Evolutionary conservation across 2,797 vertebrate genomes (phyloP), one percentile per base, ranked within the genome.

Genomic region (Crax fasciolata): DNA sequence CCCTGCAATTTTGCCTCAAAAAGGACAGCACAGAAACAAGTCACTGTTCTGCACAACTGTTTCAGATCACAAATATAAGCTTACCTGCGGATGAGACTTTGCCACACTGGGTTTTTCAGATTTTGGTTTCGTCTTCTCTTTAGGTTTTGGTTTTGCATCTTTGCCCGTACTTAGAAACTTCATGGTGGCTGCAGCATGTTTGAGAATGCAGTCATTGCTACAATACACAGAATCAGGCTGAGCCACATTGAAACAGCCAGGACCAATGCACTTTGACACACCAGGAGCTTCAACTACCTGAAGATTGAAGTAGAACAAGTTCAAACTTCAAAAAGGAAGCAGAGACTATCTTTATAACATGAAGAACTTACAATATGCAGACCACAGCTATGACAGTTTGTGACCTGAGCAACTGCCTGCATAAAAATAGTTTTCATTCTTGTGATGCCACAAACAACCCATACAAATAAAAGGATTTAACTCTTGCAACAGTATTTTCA

Each of bases 141-240:
- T 98, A 30, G 96, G 96, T 89, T 98, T 98, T n/a, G 97, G 95
- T 88, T 98, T 99, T 39, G 97, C 83, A 38, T 98, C 98, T 97
- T 99, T 99, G 83, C 98, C 97, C 41, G 97, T 98, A 55, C 98
- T 98, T 32, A 99, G 94, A 58, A 98, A 98, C 97, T 98, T 99
- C 99, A 99, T 99, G 5, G 99, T 98, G 66, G 98, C 97, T 2
- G 99, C 99, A 28, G 99, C 99, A 0, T 99, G 99, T 88, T 98
- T 99, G 65, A 99, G 98, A 83, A 99, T 99, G 95, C 99, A 99
- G 84, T 99, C 98, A 8, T 97, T 99, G 96, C 99, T 99, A 89
- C 99, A 99, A 95, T 99, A 99, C 71, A 99, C 99, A 0, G 99
- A 99, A 93, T 99, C 99, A 0, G 98, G 98, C 63, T 99, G 98